These are phyloP conservation scores for Hypotaenidia philippensis DNA, from an alignment of 2,797 vertebrate species.

Conservation along the genomic window DNA sequence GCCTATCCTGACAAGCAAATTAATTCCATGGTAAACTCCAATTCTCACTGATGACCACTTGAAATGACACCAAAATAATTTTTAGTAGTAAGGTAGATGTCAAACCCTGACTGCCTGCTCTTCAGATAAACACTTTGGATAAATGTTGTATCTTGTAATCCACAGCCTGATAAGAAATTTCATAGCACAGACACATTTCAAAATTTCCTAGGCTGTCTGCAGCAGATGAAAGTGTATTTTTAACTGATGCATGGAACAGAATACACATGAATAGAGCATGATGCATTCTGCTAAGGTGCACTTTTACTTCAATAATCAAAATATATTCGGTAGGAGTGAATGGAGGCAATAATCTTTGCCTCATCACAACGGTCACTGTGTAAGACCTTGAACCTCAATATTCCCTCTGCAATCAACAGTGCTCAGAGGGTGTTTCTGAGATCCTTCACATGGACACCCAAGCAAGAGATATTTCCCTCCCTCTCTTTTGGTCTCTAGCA, in stretches of 20 bases:
- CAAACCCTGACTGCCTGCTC: background rate
- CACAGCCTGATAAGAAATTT: background rate
- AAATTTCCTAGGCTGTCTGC: background rate
- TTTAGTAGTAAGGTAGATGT: background rate
- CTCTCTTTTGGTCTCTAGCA: background rate
- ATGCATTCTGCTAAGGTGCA: background rate
- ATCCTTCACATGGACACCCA: background rate
- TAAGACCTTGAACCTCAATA: background rate
- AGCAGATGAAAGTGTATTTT: background rate
- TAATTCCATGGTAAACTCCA: background rate
- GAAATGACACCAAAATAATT: background rate
- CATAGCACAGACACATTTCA: background rate
- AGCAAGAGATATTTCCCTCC: background rate
- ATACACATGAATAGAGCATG: background rate
- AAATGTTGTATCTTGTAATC: background rate
- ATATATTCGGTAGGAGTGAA: background rate
- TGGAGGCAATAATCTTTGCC: background rate
- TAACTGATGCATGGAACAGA: background rate
- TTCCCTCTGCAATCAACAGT: background rate
- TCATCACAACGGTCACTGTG: background rate
- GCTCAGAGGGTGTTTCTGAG: background rate
- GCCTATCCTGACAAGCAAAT: background rate
- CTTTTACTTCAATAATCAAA: background rate
- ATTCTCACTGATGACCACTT: background rate
- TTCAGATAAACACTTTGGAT: background rate